Evolutionary conservation across 2,888 invertebrate species (phyloP).

Genomic region (Caradrina kadenii): DNA sequence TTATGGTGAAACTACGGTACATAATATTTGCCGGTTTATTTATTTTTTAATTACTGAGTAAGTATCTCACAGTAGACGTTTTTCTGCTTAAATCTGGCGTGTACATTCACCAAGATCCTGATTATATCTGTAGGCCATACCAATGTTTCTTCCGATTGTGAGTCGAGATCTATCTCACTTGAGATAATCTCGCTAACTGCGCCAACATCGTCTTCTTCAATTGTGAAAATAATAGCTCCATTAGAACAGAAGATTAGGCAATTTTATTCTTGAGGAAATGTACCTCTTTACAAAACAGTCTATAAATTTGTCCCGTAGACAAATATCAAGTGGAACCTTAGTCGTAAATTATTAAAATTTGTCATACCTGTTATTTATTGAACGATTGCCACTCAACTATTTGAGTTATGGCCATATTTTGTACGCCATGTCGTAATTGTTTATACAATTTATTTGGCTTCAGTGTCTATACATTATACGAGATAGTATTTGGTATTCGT

Average conservation of each 20-base stretch:
- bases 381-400: conserved; percentile 41
- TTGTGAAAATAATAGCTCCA: conserved; percentile 37
- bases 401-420: conserved; percentile 31
- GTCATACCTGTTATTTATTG: conserved; percentile 46
- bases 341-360: conserved; percentile 49
- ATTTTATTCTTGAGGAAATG: conserved; percentile 32
- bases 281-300: conserved; percentile 10
- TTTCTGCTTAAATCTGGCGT: not conserved
- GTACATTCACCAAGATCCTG: no score
- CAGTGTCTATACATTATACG: not conserved
- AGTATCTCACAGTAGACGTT: not conserved
- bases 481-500: conserved; percentile 9
- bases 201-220: not conserved
- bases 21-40: no score
- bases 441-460: conserved; percentile 27
- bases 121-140: not conserved
- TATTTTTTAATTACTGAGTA: no score
- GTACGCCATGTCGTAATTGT: conserved; percentile 35
- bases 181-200: conserved; percentile 14
- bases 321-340: conserved; percentile 36
- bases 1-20: no score
- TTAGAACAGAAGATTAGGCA: conserved; percentile 37
- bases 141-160: not conserved
- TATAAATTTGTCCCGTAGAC: conserved; percentile 36
- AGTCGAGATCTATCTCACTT: not conserved